Base-by-base conservation (phyloP, 53 echinoderm and acorn worm species). In the Pentamera pediparva region DNA sequence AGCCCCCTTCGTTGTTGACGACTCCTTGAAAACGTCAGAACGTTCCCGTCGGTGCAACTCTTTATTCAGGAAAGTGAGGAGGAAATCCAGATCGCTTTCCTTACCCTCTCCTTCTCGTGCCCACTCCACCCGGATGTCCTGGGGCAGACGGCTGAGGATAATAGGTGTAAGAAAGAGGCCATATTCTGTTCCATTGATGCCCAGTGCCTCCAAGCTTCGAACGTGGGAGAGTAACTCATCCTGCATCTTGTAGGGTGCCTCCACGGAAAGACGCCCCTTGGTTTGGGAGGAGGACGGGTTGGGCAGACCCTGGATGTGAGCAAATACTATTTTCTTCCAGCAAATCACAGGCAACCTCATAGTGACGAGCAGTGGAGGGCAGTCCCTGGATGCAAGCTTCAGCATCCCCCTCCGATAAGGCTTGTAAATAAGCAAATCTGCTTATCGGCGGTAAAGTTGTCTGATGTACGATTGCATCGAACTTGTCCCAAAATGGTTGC, bases 91-190 rank as follows among this genome's bases (percentile, higher is more conserved):
- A 62, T 11, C 12, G 25, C 63, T 62, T 62, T 62, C 37, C 1
- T 60, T 60, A 19, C 61, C 61, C 9, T 32, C 61, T 4, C 61
- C 36, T 35, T 32, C 36, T 3, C 60, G 60, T 30, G 60, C 60
- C 31, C 60, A 60, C 17, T 60, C 60, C 31, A 29, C 18, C 1
- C 61, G 12, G 7, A 61, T 32, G 32, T 61, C 61, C 34, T 32
- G 33, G 13, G 61, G 61, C 3, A 61, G 61, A 18, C 61, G 61
- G 33, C 18, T 61, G 9, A 61, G 61, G 61, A 61, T 61, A 11
- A 61, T 35, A 32, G 33, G 61, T 18, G 33, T 61, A 32, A 34
- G n/a, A 32, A 61, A 61, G 32, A 61, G 34, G 32, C 61, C 61
- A 6, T 61, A 11, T 19, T 61, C 34, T 1, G 31, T 35, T 10